Evolutionary conservation across 2,888 invertebrate species (phyloP), one percentile per base, ranked within the genome.

Genomic region (Rotaria socialis): DNA sequence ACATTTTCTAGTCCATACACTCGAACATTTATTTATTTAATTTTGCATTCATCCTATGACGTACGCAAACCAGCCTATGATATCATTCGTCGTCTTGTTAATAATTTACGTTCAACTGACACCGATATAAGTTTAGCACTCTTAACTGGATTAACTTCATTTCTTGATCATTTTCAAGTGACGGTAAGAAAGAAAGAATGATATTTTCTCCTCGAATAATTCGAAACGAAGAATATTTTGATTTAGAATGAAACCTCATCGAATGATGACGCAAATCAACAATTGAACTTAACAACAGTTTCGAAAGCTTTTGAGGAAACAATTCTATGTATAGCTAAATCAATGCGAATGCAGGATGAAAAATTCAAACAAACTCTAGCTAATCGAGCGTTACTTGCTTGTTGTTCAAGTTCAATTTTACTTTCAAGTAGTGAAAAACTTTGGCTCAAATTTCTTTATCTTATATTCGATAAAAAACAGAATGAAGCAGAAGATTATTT

Each of bases 391-490:
- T 80, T 80, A 80, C 47, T 80, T 47, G 24, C 35, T 43, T 80
- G 24, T 43, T 80, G 80, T 80, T 11, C 6, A 43, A 80, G 80
- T 80, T 22, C 43, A 43, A 41, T n/a, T 35, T 6, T 47, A 24
- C 14, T 80, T 5, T 47, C 14, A 24, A 80, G 47, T 3, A 47
- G n/a, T 14, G n/a, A n/a, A 22, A 80, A 80, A 47, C 47, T 80
- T 43, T 80, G 80, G 80, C 5, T 47, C 6, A 80, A 80, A 47
- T 47, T 80, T 80, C 43, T 80, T n/a, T 80, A 80, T 80, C n/a
- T 11, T 11, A 80, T 80, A 24, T 80, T 24, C n/a, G 47, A 80
- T 80, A 80, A 80, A 80, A 24, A 80, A 47, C n/a, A 43, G 6
- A 80, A 47, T 0, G 47, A 80, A 80, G n/a, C 47, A 22, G n/a